phyloP scores from a whole-genome alignment of 2,888 invertebrate species.

The Melolontha melolontha region DNA sequence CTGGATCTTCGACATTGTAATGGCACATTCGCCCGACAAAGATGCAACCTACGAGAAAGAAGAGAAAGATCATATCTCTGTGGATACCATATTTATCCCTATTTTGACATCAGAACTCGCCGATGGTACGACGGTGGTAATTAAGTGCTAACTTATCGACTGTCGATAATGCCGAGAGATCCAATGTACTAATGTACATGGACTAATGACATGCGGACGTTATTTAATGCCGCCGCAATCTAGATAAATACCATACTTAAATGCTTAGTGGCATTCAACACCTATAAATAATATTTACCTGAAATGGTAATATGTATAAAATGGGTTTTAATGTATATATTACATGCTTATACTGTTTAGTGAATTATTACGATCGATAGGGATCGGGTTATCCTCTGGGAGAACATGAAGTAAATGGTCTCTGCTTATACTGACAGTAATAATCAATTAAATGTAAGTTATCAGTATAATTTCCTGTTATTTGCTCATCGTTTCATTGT shows the following conservation, averaged over 20 bases:
- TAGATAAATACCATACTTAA: slow-evolving; percentile 37
- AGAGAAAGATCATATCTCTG: slow-evolving; percentile 35
- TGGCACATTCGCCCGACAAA: slow-evolving; percentile 4
- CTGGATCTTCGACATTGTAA: slow-evolving; percentile 2
- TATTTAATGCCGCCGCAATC: slow-evolving; percentile 38
- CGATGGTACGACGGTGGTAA: slow-evolving; percentile 39
- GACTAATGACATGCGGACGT: slow-evolving; percentile 39
- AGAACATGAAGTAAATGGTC: background rate
- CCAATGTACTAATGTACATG: slow-evolving; percentile 22
- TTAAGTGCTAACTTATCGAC: slow-evolving; percentile 42
- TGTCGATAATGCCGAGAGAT: slow-evolving; percentile 38
- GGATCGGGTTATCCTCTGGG: slow-evolving; percentile 15
- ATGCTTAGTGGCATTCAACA: slow-evolving; percentile 24
- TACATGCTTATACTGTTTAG: slow-evolving; percentile 18
- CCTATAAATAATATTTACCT: slow-evolving; percentile 35
- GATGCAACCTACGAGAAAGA: slow-evolving; percentile 19
- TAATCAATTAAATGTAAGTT: no score
- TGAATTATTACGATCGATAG: slow-evolving; percentile 14
- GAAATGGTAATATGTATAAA: slow-evolving; percentile 33
- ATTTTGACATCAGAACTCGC: slow-evolving; percentile 39
- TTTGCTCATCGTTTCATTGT: no score
- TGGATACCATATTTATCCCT: slow-evolving; percentile 40
- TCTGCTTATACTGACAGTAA: no score
- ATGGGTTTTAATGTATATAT: slow-evolving; percentile 31
- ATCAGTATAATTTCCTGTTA: no score